A percentile compares a stretch with the other conserved stretches of the same genome.
Conservation (phyloP, 1,140 invertebrate genomes). For the Pogonomyrmex barbatus region DNA sequence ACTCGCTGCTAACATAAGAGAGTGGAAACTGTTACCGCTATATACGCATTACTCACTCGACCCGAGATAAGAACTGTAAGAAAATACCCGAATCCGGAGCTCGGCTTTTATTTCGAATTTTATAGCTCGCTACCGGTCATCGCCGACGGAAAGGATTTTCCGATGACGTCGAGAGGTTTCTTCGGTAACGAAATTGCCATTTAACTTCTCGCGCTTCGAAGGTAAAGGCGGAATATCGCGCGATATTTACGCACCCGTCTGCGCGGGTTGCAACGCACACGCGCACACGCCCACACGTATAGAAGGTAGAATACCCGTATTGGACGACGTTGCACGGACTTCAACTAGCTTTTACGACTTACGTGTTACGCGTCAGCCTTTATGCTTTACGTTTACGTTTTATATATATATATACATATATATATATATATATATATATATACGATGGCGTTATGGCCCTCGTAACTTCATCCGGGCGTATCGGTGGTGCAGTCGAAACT, state of each 20-base stretch:
- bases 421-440: conserved; percentile 70
- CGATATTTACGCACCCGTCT: conserved; percentile 46
- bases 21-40: neutral
- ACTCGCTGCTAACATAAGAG: conserved; percentile 32
- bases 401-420: conserved; percentile 72
- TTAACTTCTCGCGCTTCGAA: conserved; percentile 61
- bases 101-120: conserved; percentile 13
- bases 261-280: neutral
- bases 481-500: conserved; percentile 72
- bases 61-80: conserved; percentile 6
- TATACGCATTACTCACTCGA: neutral
- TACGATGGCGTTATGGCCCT: conserved; percentile 75
- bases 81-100: neutral
- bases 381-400: conserved; percentile 77
- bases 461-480: conserved; percentile 76
- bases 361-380: conserved; percentile 76
- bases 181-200: conserved; percentile 28
- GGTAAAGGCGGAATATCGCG: conserved; percentile 66
- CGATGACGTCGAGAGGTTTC: neutral
- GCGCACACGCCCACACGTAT: neutral
- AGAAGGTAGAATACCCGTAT: conserved; percentile 44
- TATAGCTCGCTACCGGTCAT: neutral
- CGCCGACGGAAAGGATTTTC: neutral
- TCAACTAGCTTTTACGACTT: conserved; percentile 81
- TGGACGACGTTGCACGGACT: conserved; percentile 61